These are phyloP conservation scores for Drosophila willistoni DNA, from an alignment of 1,140 invertebrate species.

Conservation along the genomic window DNA sequence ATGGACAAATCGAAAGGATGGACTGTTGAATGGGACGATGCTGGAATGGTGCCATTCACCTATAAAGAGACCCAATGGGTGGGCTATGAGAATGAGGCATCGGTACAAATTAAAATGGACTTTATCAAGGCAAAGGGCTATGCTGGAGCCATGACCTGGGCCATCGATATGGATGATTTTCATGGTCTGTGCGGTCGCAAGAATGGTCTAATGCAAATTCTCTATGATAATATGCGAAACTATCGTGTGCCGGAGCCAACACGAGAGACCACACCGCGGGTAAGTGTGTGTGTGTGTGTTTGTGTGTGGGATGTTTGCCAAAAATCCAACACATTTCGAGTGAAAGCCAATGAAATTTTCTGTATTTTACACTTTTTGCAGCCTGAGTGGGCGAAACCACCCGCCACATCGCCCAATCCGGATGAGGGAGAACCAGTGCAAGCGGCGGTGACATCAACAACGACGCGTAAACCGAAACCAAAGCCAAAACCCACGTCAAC, in stretches of 20 bases:
- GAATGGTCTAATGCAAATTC: constrained; percentile 88
- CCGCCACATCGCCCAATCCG: constrained; percentile 85
- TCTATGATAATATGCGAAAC: constrained; percentile 89
- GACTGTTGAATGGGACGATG: constrained; percentile 92
- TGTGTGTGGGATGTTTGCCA: constrained; percentile 82
- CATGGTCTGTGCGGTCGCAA: constrained; percentile 89
- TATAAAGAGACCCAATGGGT: constrained; percentile 96
- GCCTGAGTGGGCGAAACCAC: constrained; percentile 89
- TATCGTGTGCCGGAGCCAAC: constrained; percentile 90
- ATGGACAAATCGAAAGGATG: constrained; percentile 88
- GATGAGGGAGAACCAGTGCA: constrained; percentile 71
- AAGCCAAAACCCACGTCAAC: constrained; percentile 65
- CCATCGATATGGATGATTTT: constrained; percentile 94
- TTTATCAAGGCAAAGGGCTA: constrained; percentile 92
- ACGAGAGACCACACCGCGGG: constrained; percentile 87
- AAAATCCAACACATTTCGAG: background rate
- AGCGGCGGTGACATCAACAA: constrained; percentile 62
- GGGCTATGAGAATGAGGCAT: constrained; percentile 89
- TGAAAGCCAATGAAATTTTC: constrained; percentile 16
- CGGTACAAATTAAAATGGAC: constrained; percentile 94
- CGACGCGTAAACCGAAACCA: constrained; percentile 76
- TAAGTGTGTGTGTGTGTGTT: constrained; percentile 32
- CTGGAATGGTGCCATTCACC: constrained; percentile 92
- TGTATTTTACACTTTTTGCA: constrained; percentile 72
- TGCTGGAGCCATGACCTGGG: constrained; percentile 94